Base-by-base conservation (phyloP, 2,797 vertebrate species). In the Chanos chanos region DNA sequence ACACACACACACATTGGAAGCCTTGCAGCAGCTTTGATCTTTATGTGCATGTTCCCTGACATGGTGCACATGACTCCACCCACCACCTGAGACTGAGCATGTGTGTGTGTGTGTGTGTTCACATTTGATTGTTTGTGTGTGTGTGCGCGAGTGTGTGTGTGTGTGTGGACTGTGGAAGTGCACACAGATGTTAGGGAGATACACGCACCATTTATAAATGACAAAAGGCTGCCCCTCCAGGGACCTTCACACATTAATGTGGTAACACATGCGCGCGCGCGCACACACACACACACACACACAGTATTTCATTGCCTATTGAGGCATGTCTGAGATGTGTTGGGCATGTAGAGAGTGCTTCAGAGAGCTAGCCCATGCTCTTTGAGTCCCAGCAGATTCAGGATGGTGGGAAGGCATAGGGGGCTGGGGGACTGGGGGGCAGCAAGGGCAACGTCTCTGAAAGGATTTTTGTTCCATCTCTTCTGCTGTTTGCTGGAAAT, bases 401-500 rank as follows among this genome's bases (percentile, higher is more conserved):
- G 58, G 58, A 30, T 3, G 50, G 33, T 2, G 2, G 25, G 24
- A 28, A 15, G 36, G 58, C 58, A 50, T 45, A n/a, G 58, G 61
- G 58, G 50, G 8, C 30, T 49, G 58, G 28, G 41, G 24, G 27
- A 30, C 9, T 10, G 12, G 1, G 8, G 36, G n/a, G 40, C 16
- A 51, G 28, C 30, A 36, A 36, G 30, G 28, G 12, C 47, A 18
- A 5, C 15, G 4, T 25, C 19, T 27, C 15, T 33, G 31, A 59
- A 57, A 51, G 39, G 15, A 47, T 48, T 47, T 47, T 66, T 52
- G 39, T 59, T 59, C 31, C 16, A 22, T n/a, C 45, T 16, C 31
- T 24, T 21, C 64, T 66, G 66, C 59, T 59, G 52, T 59, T 66
- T 45, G 52, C 47, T 19, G 27, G 28, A 48, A 58, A 52, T 59